These are phyloP conservation scores for Empidonax alnorum DNA, from an alignment of 2,113 vertebrate genomes.

Conservation along the genomic window DNA sequence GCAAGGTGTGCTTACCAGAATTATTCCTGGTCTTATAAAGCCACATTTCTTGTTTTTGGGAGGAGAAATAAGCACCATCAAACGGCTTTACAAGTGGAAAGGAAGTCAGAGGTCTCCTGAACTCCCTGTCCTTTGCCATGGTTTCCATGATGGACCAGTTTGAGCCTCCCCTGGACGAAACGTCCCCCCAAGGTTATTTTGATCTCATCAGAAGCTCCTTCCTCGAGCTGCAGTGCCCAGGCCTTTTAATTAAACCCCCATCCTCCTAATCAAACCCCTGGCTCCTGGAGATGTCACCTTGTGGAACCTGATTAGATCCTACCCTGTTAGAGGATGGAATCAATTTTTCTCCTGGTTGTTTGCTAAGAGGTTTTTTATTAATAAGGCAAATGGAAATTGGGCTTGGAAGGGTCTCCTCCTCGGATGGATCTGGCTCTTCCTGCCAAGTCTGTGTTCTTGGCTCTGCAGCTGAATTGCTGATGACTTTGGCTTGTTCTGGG, in stretches of 20 bases:
- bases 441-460: conserved; percentile 44
- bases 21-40: background rate
- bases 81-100: background rate
- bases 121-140: fast-evolving
- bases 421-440: background rate
- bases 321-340: conserved; percentile 29
- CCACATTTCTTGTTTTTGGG: fast-evolving
- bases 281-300: conserved; percentile 60
- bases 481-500: background rate
- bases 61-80: background rate
- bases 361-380: conserved; percentile 64
- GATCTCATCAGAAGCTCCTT: background rate
- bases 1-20: background rate
- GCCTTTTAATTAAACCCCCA: conserved; percentile 22
- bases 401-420: conserved; percentile 12
- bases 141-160: background rate
- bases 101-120: background rate
- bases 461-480: background rate
- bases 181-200: background rate
- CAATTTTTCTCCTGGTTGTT: conserved; percentile 36
- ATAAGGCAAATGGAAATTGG: conserved; percentile 54
- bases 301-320: conserved; percentile 39
- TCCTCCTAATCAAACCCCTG: background rate
- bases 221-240: background rate
- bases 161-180: background rate